These are phyloP conservation scores for Nowickia ferox DNA, from an alignment of 2,888 invertebrate genomes.

Conservation along the genomic window DNA sequence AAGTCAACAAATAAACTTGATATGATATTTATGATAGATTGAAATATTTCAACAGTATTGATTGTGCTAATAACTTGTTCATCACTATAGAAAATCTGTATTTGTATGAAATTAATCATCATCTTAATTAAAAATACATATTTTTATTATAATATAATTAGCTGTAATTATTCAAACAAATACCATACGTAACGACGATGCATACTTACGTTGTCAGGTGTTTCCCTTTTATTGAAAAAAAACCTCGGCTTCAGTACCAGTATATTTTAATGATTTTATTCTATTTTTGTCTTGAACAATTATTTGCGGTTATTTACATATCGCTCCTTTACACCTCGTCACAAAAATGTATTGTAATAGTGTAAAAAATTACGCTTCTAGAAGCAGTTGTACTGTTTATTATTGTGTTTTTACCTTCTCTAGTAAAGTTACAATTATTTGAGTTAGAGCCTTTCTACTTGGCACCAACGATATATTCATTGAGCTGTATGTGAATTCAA, in stretches of 20 bases:
- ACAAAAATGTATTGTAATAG: too few species aligned
- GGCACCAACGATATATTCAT: too few species aligned
- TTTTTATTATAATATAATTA: constrained; percentile 36
- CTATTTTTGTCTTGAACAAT: constrained; percentile 1
- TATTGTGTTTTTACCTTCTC: too few species aligned
- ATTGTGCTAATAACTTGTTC: background rate
- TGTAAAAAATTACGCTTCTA: too few species aligned
- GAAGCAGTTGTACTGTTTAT: too few species aligned
- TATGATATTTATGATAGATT: background rate
- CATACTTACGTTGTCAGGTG: constrained; percentile 32
- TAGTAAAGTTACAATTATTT: too few species aligned
- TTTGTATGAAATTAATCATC: constrained; percentile 28
- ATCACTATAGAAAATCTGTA: background rate
- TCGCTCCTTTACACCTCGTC: background rate
- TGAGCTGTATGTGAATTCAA: too few species aligned
- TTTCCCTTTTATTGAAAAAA: constrained; percentile 31
- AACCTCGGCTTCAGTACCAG: constrained; percentile 11
- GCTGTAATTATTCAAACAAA: constrained; percentile 53
- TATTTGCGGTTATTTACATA: constrained; percentile 16
- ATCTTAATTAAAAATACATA: background rate
- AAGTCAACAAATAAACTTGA: background rate
- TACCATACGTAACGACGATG: constrained; percentile 5
- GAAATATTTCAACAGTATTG: background rate
- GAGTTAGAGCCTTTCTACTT: too few species aligned
- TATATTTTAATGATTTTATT: constrained; percentile 16